phyloP scores from a whole-genome alignment of 2,888 invertebrate genomes.

The Iselma pallidipennis region DNA sequence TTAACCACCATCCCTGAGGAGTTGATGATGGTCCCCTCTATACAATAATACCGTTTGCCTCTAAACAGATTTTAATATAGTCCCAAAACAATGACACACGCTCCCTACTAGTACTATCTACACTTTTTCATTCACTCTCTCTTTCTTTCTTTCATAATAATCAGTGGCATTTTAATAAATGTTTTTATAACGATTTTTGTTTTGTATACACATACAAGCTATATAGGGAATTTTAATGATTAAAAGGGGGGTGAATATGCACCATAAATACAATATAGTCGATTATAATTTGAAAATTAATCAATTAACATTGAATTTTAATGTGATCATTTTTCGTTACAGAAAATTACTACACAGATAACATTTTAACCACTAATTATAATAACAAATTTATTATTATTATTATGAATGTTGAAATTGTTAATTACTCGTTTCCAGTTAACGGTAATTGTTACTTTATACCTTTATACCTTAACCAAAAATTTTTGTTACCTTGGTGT shows the following conservation, averaged over 20 bases:
- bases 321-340: not conserved
- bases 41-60: slow-evolving; percentile 49
- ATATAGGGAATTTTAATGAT: not conserved
- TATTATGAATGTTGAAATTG: too few species aligned
- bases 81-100: slow-evolving; percentile 53
- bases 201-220: not conserved
- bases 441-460: too few species aligned
- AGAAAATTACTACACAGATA: too few species aligned
- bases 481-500: too few species aligned
- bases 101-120: too few species aligned
- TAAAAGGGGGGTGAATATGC: not conserved
- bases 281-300: not conserved
- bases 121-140: too few species aligned
- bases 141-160: too few species aligned
- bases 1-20: slow-evolving; percentile 54
- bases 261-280: not conserved
- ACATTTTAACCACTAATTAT: not conserved
- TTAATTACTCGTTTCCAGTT: too few species aligned
- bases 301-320: not conserved
- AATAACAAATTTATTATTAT: not conserved
- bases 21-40: slow-evolving; percentile 37
- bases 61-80: slow-evolving; percentile 63
- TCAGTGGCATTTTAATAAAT: slow-evolving; percentile 49
- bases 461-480: too few species aligned
- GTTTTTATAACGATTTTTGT: slow-evolving; percentile 41